Evolutionary conservation across 2,888 invertebrate genomes (phyloP), one percentile per base, ranked within the genome.

Genomic region (Cosmopolites sordidus): DNA sequence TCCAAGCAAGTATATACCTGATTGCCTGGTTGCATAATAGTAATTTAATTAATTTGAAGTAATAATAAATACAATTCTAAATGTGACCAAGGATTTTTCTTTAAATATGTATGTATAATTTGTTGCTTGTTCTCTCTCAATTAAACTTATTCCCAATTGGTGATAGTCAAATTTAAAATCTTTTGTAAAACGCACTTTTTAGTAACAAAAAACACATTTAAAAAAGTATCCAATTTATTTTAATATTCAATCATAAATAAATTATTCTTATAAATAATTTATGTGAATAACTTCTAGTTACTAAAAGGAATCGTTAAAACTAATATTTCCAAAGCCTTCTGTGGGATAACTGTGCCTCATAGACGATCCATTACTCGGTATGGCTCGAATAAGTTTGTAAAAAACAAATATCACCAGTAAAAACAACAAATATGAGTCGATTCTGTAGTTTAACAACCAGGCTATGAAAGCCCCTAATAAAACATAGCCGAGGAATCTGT

Each of bases 401-500:
- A 76, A 54, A 30, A 75, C 59, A 79, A 80, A 83, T 40, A 76
- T 42, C 11, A 72, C 59, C 5, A 79, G 60, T 48, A 79, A 58
- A 45, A 78, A 63, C 43, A 79, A 74, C 12, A 79, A 50, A 63
- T 79, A 82, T 37, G 74, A 70, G n/a, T 76, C 56, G n/a, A 75
- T 70, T 54, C 77, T 76, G 58, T 76, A 80, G 40, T 81, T 81
- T 46, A 80, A 74, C 38, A 79, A 60, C 72, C 77, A 79, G 33
- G 78, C 75, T 2, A 81, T 37, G 5, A 81, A 58, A 45, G 77
- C 77, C 1, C 83, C 79, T 0, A 83, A 48, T 2, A 71, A 66
- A 22, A 84, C 62, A 73, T 80, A 80, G 1, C 76, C 64, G 18
- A 85, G 67, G 48, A 82, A 79, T 33, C 77, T 76, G 60, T 86